phyloP scores from a whole-genome alignment of 2,888 invertebrate species.

The Xylophagus ater region DNA sequence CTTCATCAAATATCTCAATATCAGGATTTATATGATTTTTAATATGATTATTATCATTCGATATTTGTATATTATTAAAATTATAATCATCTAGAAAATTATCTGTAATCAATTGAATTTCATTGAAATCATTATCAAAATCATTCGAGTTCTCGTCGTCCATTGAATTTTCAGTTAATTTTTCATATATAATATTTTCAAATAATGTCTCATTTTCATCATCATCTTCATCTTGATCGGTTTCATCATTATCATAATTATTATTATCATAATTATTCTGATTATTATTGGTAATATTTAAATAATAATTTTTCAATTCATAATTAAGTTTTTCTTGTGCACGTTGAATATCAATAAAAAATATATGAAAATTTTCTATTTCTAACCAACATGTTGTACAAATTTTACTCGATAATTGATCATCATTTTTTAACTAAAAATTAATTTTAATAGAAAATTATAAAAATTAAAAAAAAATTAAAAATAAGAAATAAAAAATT shows the following conservation, averaged over 20 bases:
- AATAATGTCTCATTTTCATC: neutral
- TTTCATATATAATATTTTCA: too few relatives aligned
- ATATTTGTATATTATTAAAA: too few relatives aligned
- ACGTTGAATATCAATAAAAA: constrained; percentile 12
- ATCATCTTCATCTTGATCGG: constrained; percentile 8
- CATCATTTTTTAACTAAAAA: constrained; percentile 10
- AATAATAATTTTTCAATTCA: constrained; percentile 11
- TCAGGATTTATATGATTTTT: too few relatives aligned
- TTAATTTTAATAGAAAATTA: too few relatives aligned
- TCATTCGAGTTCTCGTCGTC: too few relatives aligned
- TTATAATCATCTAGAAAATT: too few relatives aligned
- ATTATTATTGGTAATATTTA: too few relatives aligned
- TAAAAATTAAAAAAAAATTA: neutral
- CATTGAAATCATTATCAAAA: too few relatives aligned
- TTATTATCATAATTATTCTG: too few relatives aligned
- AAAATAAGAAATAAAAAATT: neutral
- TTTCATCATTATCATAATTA: constrained; percentile 6
- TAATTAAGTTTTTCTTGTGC: constrained; percentile 10
- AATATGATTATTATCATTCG: too few relatives aligned
- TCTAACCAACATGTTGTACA: constrained; percentile 15
- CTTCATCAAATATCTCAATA: too few relatives aligned
- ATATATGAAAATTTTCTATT: constrained; percentile 15
- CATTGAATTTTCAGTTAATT: neutral
- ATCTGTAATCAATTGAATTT: too few relatives aligned
- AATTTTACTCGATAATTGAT: constrained; percentile 14